Evolutionary conservation across 2,113 vertebrate species (phyloP), one percentile per base, ranked within the genome.

Genomic region (Echinops telfairi): DNA sequence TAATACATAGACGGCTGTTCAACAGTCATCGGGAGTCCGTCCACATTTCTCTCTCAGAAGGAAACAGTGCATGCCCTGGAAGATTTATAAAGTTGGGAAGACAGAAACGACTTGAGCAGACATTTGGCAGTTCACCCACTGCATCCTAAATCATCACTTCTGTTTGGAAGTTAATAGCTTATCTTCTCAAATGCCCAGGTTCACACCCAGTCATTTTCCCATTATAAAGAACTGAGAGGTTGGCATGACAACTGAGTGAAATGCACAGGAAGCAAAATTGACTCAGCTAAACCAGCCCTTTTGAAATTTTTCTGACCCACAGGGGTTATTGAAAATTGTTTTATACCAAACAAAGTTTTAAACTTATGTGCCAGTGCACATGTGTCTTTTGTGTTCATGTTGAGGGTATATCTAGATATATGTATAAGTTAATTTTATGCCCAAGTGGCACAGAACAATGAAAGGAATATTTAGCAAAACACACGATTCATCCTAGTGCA

Each of bases 111-210:
- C 57, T 89, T 31, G 16, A 89, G 80, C 36, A 81, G 77, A 62
- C 17, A 43, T 91, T 89, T 86, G 83, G 19, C 20, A 83, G 33
- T 83, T 85, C 73, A 90, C 27, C 20, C 29, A 40, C 33, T 31
- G n/a, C 38, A 76, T 68, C 19, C 76, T 92, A 93, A 96, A 92
- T 95, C 62, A 95, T 92, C 77, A 81, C 47, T 86, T 94, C 31
- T 43, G 7, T 91, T 86, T 91, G n/a, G 29, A 91, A 90, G 33
- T 73, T 92, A 95, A 84, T 71, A 73, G 83, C 20, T 88, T 87
- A 47, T 89, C 83, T 95, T 93, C 70, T 73, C n/a, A 92, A 95
- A 81, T 95, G 83, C 58, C 19, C 83, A 84, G 58, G 93, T 94
- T 95, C 93, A 89, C 23, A 96, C 62, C 16, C 23, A 79, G 58